These are phyloP conservation scores for Acanthurus tractus DNA, from an alignment of 2,797 vertebrate genomes.

Conservation along the genomic window DNA sequence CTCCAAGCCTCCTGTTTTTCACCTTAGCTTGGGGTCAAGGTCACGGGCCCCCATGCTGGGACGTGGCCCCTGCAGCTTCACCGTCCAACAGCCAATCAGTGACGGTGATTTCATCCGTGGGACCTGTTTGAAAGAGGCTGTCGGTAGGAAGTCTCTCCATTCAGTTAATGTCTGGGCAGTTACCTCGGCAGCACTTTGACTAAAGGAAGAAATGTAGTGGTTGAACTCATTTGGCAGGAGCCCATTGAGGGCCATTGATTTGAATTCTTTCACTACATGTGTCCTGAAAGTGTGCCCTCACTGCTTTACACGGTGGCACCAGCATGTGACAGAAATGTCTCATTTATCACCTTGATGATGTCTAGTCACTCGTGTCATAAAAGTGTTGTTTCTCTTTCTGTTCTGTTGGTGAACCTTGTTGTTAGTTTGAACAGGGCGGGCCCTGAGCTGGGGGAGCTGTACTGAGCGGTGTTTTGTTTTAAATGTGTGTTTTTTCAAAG, in stretches of 20 bases:
- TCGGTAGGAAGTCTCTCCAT: conserved; percentile 58
- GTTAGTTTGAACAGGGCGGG: conserved; percentile 50
- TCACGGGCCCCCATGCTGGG: conserved; percentile 42
- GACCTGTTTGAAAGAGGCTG: conserved; percentile 55
- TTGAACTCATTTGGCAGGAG: conserved; percentile 45
- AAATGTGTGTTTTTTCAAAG: conserved; percentile 42
- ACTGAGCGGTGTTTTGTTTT: conserved; percentile 10
- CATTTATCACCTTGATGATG: conserved; percentile 57
- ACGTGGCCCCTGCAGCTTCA: conserved; percentile 7
- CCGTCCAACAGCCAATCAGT: conserved; percentile 51
- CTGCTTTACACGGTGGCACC: conserved; percentile 64
- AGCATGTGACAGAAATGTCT: conserved; percentile 52
- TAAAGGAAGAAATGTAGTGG: conserved; percentile 65
- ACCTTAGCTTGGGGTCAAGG: conserved; percentile 61
- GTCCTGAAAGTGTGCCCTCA: conserved; percentile 52
- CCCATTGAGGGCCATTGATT: conserved; percentile 48
- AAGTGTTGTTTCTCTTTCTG: conserved; percentile 15
- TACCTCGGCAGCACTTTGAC: conserved; percentile 70
- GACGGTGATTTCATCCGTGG: conserved; percentile 44
- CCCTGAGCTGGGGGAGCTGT: conserved; percentile 18
- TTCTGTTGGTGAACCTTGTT: conserved; percentile 9
- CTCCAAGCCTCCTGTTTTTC: conserved; percentile 75
- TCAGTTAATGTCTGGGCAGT: conserved; percentile 55
- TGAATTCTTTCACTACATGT: conserved; percentile 67
- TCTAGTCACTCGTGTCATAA: conserved; percentile 47